Percentiles rank a stretch among this genome's conserved stretches.
Conservation (phyloP, 2,797 vertebrate genomes). For the Microchirus variegatus region DNA sequence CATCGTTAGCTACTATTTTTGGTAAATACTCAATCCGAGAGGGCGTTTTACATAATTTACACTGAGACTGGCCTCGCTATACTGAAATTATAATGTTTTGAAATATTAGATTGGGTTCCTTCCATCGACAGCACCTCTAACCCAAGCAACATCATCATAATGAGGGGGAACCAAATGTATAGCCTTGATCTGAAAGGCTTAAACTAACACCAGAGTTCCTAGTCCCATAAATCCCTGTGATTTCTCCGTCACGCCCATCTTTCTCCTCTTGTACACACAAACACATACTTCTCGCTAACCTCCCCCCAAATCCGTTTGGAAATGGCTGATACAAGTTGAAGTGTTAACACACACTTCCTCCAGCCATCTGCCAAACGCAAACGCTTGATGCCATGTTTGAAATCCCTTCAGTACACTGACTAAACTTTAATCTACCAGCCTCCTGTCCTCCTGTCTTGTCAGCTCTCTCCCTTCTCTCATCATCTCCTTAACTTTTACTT, state of each 20-base stretch:
- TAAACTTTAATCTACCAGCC: conserved; percentile 62
- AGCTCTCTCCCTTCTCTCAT: conserved; percentile 7
- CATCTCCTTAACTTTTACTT: not conserved
- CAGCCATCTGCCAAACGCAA: conserved; percentile 66
- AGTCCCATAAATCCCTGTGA: not conserved
- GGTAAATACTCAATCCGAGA: too few relatives aligned
- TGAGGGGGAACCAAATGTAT: too few relatives aligned
- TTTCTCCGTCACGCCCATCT: not conserved
- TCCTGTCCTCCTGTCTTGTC: conserved; percentile 50
- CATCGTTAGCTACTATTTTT: too few relatives aligned
- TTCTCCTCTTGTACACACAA: not conserved
- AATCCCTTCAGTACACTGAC: conserved; percentile 58
- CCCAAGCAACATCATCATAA: too few relatives aligned
- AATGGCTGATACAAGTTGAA: conserved; percentile 62
- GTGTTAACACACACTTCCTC: conserved; percentile 62
- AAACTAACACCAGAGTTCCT: too few relatives aligned
- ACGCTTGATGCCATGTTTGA: conserved; percentile 58
- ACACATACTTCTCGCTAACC: conserved; percentile 5
- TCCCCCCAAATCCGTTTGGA: conserved; percentile 48
- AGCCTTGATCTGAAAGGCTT: too few relatives aligned
- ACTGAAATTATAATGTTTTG: too few relatives aligned
- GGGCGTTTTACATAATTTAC: too few relatives aligned
- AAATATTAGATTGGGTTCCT: too few relatives aligned
- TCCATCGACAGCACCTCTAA: too few relatives aligned
- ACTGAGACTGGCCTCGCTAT: too few relatives aligned